Conservation (phyloP, 2,113 vertebrate species). For the Brachypodius melanocephalos region DNA sequence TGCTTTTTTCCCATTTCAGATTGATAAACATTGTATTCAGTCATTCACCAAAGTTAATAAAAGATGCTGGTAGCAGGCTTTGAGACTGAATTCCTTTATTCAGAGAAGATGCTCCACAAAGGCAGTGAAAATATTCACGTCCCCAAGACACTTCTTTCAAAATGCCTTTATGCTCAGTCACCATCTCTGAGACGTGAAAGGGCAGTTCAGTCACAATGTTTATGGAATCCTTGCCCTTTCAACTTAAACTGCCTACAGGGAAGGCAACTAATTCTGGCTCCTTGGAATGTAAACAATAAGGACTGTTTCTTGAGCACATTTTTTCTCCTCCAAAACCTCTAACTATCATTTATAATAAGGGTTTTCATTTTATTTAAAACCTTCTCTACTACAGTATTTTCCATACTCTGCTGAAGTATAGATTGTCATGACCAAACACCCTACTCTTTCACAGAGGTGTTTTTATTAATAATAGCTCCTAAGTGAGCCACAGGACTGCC, state of each 20-base stretch:
- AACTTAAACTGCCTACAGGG: background rate
- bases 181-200: background rate
- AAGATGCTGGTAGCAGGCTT: background rate
- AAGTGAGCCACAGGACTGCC: background rate
- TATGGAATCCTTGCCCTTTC: slow-evolving; percentile 43
- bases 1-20: background rate
- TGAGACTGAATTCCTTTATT: background rate
- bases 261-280: background rate
- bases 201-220: slow-evolving; percentile 13
- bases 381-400: background rate
- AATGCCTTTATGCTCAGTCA: background rate
- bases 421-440: background rate
- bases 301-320: background rate
- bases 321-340: background rate
- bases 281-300: background rate
- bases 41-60: background rate
- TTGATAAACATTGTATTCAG: background rate
- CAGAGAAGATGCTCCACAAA: background rate
- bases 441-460: background rate
- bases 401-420: background rate
- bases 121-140: background rate
- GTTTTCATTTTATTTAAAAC: background rate
- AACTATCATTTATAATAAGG: background rate
- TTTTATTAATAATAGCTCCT: background rate
- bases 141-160: background rate